Base-by-base conservation (phyloP, 2,888 invertebrate genomes). In the Heliconius ethilla region DNA sequence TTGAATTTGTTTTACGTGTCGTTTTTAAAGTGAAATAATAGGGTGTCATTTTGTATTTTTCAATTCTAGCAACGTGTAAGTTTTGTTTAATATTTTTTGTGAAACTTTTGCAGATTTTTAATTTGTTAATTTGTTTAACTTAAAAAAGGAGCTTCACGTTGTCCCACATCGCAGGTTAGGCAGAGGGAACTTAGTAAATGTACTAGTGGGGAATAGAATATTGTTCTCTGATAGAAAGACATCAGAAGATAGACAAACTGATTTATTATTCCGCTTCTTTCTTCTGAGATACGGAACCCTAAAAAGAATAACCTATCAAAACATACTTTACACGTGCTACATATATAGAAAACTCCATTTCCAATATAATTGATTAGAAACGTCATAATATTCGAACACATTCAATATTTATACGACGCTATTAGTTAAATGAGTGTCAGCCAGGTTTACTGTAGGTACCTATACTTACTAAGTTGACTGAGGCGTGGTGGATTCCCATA, bases 401-500 rank as follows among this genome's bases (percentile, higher is more conserved):
- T 25, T 25, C 25, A 69, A 69, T 69, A 69, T 69, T 69, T 69
- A 69, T 45, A 45, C 25, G 25, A 11, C 3, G 69, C 69, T 69
- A 69, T 69, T 69, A 69, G 40, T 40, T 40, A 69, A 69, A 69
- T 69, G 40, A 69, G 40, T 40, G 18, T 29, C 63, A 27, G 40
- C 13, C 27, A 45, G 40, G 69, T 69, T 45, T 25, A 10, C 37
- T 25, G 9, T 69, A 15, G 69, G 69, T 69, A 69, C 51, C 22
- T 51, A 51, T 51, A 51, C 51, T 18, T 51, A 51, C 25, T 79
- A 77, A 66, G 83, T 85, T 81, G 82, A 81, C 83, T 75, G 83
- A 82, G 83, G 81, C 78, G 83, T 78, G 82, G 82, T 78, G 80
- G 84, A 83, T 83, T 84, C 82, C 76, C 78, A 77, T 83, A 83